Base-by-base conservation (phyloP, 2,888 invertebrate species). In the Diarsia dahlii region DNA sequence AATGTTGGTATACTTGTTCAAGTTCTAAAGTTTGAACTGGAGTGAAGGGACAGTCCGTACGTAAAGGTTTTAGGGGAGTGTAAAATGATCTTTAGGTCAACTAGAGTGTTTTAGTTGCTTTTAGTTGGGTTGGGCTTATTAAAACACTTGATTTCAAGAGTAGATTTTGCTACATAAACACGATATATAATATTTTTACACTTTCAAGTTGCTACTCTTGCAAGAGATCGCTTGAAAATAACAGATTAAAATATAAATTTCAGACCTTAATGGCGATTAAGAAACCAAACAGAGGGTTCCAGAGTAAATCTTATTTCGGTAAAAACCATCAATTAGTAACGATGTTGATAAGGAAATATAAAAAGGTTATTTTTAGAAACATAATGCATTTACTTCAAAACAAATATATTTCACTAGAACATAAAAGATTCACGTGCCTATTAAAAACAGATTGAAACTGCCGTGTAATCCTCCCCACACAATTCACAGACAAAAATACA, bases 1-100 rank as follows among this genome's bases (percentile, higher is more conserved):
- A 54, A 83, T 66, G 74, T 82, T 71, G 73, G 79, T 68, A 28
- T 28, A 71, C 71, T 72, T 66, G 73, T 74, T 74, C 39, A 39
- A 72, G 58, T 82, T 73, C 6, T 74, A 71, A 74, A 70, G 60
- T 60, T 76, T 73, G 39, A 28, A 70, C 74, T 71, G 74, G 54
- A 63, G 84, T 74, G 66, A 79, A 58, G 73, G 69, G 84, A 69
- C 54, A 67, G n/a, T 70, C 34, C 18, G 18, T 71, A 28, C 28
- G 65, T 52, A 58, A 69, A 62, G 68, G 39, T 71, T 70, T 62
- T 67, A 50, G 15, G 46, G 52, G 62, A 74, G 68, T 81, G 12
- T n/a, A 9, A 60, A 68, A 69, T 69, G n/a, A n/a, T 3, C 9
- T 63, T 66, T 18, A 60, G 46, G 58, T 63, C 62, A 71, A 74